These are phyloP conservation scores for Diplogasteroides magnus DNA, from an alignment of 1,140 invertebrate genomes.

Conservation along the genomic window DNA sequence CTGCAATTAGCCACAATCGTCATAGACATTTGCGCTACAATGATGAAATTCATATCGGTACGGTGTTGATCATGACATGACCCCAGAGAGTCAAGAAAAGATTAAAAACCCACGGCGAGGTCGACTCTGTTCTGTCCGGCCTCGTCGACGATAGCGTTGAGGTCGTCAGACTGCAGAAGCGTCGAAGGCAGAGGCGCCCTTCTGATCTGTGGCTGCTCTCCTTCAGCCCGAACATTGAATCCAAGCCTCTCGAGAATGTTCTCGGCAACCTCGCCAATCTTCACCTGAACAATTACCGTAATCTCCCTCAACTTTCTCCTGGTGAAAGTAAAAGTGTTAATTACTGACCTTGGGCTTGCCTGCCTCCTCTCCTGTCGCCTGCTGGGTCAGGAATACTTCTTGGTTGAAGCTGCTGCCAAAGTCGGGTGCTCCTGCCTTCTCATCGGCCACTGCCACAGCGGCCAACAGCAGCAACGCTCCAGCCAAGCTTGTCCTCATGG, in stretches of 20 bases:
- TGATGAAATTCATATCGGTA: no score
- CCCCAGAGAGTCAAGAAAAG: not conserved
- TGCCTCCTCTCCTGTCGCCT: not conserved
- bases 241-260: conserved; percentile 23
- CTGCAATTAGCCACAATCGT: no score
- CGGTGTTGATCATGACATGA: no score
- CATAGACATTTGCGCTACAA: no score
- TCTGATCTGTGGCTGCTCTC: conserved; percentile 9
- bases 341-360: not conserved
- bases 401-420: not conserved
- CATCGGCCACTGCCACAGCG: not conserved
- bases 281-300: not conserved
- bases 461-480: not conserved
- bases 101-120: not conserved
- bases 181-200: conserved; percentile 21
- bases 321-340: not conserved
- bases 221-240: conserved; percentile 9
- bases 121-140: conserved; percentile 24
- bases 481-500: not conserved
- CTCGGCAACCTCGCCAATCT: conserved; percentile 24
- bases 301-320: not conserved
- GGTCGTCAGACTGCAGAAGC: conserved; percentile 23
- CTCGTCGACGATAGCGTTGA: conserved; percentile 20
- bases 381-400: not conserved
- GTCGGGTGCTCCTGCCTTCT: not conserved